A percentile compares a stretch with the other conserved stretches of the same genome.
phyloP scores from a whole-genome alignment of 2,888 invertebrate genomes.

The Andrena bicolor region DNA sequence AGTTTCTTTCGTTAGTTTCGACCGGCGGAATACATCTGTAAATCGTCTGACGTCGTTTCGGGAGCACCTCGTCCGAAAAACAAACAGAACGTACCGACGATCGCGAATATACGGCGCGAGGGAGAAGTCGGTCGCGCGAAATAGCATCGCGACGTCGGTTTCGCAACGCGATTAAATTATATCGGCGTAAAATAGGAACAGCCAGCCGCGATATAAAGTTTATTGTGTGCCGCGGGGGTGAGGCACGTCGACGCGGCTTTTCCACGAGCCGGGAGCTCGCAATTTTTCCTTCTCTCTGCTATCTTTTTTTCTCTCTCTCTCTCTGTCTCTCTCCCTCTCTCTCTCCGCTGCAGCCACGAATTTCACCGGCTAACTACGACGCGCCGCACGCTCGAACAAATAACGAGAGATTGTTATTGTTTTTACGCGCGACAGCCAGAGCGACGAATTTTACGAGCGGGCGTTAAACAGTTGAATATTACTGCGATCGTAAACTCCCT shows the following conservation, averaged over 20 bases:
- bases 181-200: conserved; percentile 42
- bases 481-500: conserved; percentile 72
- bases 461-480: conserved; percentile 74
- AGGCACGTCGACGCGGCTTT: conserved; percentile 38
- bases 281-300: conserved; percentile 10
- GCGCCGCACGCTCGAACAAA: conserved; percentile 57
- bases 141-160: conserved; percentile 43
- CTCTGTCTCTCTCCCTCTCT: too few relatives aligned
- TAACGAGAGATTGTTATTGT: conserved; percentile 74
- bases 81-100: conserved; percentile 32
- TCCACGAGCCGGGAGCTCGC: conserved; percentile 1
- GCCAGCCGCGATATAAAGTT: conserved; percentile 39
- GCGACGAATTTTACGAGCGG: conserved; percentile 71
- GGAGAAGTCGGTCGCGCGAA: conserved; percentile 19
- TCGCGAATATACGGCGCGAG: conserved; percentile 23
- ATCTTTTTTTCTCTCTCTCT: background rate
- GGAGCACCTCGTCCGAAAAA: conserved; percentile 14
- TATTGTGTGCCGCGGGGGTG: conserved; percentile 17
- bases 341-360: conserved; percentile 31
- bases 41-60: conserved; percentile 23
- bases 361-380: conserved; percentile 51
- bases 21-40: background rate
- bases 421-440: conserved; percentile 71
- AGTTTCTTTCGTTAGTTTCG: conserved; percentile 5
- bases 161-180: conserved; percentile 52